Evolutionary conservation across 1,140 invertebrate genomes (phyloP).

Genomic region (Macrobrachium rosenbergii): DNA sequence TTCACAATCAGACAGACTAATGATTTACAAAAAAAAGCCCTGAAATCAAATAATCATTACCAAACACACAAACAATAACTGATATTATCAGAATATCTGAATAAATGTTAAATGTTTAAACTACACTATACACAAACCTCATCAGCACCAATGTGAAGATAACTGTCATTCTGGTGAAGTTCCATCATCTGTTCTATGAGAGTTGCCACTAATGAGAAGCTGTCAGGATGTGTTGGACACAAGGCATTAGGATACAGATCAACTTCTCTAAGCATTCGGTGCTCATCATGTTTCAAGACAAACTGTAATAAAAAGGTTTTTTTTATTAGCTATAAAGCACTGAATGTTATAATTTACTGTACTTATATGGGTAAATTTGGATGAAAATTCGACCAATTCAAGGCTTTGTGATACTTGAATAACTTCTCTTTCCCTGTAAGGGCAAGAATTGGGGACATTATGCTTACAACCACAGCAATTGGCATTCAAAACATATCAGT

Average conservation of each 20-base stretch:
- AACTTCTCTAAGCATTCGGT: conserved; percentile 74
- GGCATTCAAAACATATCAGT: too few species aligned
- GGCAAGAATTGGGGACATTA: too few species aligned
- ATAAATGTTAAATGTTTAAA: background rate
- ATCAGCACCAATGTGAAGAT: conserved; percentile 77
- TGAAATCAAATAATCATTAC: too few species aligned
- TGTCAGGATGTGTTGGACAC: conserved; percentile 72
- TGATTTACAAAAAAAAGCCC: too few species aligned
- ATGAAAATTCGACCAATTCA: too few species aligned
- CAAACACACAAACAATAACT: background rate
- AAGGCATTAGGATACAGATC: conserved; percentile 73
- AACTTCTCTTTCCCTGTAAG: too few species aligned
- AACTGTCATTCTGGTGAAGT: conserved; percentile 72
- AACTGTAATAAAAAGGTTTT: conserved; percentile 71
- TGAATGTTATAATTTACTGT: too few species aligned
- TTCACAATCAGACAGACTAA: too few species aligned
- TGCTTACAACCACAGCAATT: too few species aligned
- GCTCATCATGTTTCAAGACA: conserved; percentile 74
- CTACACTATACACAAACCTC: conserved; percentile 72
- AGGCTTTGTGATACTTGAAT: too few species aligned
- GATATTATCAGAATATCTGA: background rate
- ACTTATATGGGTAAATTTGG: too few species aligned
- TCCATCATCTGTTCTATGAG: conserved; percentile 76
- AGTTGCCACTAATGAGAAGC: conserved; percentile 72
- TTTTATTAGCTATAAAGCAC: too few species aligned